Percentiles rank a stretch among this genome's conserved stretches.
These are phyloP conservation scores for Peromyscus nudipes DNA, from an alignment of 2,797 vertebrate species.

Conservation along the genomic window DNA sequence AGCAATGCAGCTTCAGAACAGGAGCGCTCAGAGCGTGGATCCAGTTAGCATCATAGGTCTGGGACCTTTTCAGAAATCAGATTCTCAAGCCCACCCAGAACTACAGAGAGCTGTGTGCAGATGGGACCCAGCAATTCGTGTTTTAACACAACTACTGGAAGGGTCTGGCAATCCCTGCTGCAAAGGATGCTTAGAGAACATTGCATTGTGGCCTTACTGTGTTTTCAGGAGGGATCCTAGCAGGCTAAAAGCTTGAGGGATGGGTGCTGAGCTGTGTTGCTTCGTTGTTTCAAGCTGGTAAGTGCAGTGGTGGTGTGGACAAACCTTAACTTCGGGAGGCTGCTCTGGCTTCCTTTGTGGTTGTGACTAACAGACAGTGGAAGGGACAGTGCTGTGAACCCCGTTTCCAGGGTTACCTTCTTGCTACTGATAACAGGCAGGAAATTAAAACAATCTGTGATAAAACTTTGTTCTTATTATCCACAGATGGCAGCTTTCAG, in stretches of 20 bases:
- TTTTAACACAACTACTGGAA: neutral
- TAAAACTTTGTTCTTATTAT: conserved; percentile 82
- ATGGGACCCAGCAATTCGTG: neutral
- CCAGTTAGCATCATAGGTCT: neutral
- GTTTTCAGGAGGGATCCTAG: neutral
- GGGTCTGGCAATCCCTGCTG: neutral
- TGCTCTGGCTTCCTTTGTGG: conserved; percentile 48
- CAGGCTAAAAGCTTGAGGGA: neutral
- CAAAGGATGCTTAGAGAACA: neutral
- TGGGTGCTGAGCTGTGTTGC: neutral
- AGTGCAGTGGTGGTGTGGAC: neutral
- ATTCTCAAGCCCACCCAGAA: neutral
- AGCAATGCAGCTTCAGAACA: neutral
- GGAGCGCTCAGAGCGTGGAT: neutral
- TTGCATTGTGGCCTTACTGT: neutral
- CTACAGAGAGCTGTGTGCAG: neutral
- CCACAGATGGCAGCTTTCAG: conserved; percentile 86
- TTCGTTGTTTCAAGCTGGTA: neutral
- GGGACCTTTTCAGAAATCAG: neutral
- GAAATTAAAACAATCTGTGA: conserved; percentile 90
- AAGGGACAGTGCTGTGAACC: conserved; percentile 66
- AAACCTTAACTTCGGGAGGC: conserved; percentile 38
- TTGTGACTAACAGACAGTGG: neutral
- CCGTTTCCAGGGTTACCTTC: conserved; percentile 91
- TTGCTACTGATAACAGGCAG: conserved; percentile 87